Base-by-base conservation (phyloP, 2,888 invertebrate species). In the Volucella zonaria region DNA sequence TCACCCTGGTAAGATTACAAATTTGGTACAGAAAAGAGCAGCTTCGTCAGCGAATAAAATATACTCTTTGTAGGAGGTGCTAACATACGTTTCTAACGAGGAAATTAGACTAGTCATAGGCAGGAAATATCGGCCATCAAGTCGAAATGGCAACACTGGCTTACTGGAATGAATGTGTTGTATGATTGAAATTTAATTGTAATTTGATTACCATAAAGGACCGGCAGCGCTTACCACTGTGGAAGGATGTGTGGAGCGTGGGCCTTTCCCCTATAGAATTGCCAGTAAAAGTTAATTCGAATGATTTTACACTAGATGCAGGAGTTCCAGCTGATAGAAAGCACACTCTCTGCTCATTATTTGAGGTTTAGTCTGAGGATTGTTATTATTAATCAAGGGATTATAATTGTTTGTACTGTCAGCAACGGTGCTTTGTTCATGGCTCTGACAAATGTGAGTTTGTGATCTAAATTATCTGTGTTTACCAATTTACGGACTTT, bases 171-270 rank as follows among this genome's bases (percentile, higher is more conserved):
- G 11, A 12, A 14, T 56, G 43, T 12, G 15, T 47, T 12, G 43
- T 12, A 31, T 58, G 75, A 75, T 75, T 75, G 75, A 75, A 66
- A 67, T 75, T 75, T 58, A 75, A 75, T 75, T 75, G 75, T 59
- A 58, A 66, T 67, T 75, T 67, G 66, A 75, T 75, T 51, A 58
- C 58, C 43, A n/a, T 23, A 9, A 23, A 38, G 18, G 42, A n/a
- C 54, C 56, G 47, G 54, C 45, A 47, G 10, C 38, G 45, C 62
- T 62, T 64, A 49, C 8, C 47, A 31, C 6, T 6, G 31, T 31
- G 31, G 64, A 54, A 64, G 64, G 31, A 54, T 56, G 47, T 61
- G 9, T n/a, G 11, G 6, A 18, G 51, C 11, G 18, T 52, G 15
- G 31, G 31, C 31, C 4, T 4, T 23, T 3, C 51, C 18, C 23